Conservation (phyloP, 2,113 vertebrate genomes). For the Sporophila hypoxantha region DNA sequence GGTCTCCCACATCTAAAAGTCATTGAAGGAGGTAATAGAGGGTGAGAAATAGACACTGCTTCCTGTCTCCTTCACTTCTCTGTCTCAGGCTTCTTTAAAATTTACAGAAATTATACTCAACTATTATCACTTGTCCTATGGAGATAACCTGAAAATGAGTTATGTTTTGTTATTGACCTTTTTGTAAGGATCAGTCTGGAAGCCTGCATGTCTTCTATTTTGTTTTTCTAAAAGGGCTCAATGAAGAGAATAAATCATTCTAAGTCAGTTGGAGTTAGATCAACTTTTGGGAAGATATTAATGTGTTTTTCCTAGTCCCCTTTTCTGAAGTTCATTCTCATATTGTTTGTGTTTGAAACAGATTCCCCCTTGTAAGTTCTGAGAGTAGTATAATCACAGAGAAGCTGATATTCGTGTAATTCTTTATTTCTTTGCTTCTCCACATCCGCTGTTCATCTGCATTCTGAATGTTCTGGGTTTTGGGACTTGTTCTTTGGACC, state of each 20-base stretch:
- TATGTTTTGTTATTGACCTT: background rate
- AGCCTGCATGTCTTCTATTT: background rate
- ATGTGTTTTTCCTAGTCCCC: background rate
- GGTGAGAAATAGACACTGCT: background rate
- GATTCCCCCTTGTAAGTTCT: background rate
- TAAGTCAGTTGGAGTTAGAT: background rate
- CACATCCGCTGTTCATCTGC: background rate
- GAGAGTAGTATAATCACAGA: background rate
- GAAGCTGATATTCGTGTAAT: background rate
- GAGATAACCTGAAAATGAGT: background rate
- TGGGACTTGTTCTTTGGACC: background rate
- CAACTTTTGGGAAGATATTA: background rate
- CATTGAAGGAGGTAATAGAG: background rate
- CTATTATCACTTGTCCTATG: background rate
- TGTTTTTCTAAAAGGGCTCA: background rate
- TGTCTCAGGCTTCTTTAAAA: background rate
- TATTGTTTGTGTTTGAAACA: background rate
- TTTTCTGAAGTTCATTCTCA: background rate
- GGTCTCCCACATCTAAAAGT: background rate
- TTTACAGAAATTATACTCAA: background rate
- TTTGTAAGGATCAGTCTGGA: background rate
- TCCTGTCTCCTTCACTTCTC: background rate
- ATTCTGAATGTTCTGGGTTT: background rate
- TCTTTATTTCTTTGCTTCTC: background rate
- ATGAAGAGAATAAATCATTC: background rate